phyloP scores from a whole-genome alignment of 2,888 invertebrate species.

The Girardia tigrina region DNA sequence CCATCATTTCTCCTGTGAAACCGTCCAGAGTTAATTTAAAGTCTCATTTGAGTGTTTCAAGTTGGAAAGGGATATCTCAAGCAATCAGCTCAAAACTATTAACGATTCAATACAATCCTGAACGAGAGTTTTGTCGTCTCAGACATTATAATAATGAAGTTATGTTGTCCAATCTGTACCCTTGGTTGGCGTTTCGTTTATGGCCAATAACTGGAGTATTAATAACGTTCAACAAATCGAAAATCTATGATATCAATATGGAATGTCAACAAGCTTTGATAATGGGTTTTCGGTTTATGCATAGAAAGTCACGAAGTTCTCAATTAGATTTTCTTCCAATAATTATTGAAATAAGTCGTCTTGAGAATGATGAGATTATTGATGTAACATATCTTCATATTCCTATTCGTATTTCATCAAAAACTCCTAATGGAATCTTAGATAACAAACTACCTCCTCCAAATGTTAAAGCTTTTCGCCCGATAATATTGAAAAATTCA shows the following conservation, averaged over 20 bases:
- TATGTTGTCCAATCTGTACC: not conserved
- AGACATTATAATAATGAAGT: not conserved
- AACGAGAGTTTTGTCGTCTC: conserved; percentile 24
- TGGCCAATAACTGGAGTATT: conserved; percentile 29
- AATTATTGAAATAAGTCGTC: not conserved
- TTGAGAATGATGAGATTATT: not conserved
- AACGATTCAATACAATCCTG: conserved; percentile 21
- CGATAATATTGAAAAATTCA: conserved; percentile 25
- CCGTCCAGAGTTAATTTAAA: not conserved
- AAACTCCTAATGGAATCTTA: not conserved
- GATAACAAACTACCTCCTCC: conserved; percentile 21
- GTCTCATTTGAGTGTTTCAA: not conserved
- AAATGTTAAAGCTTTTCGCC: not conserved
- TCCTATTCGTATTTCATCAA: not conserved
- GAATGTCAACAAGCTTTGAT: conserved; percentile 31
- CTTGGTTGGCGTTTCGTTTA: conserved; percentile 24
- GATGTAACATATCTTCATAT: conserved; percentile 25
- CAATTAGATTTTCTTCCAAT: conserved; percentile 33
- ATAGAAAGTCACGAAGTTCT: conserved; percentile 27
- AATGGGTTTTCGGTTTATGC: conserved; percentile 35
- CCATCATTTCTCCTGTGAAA: not conserved
- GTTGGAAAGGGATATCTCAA: conserved; percentile 28
- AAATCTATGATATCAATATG: conserved; percentile 24
- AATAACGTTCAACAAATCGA: conserved; percentile 12
- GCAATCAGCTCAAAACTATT: conserved; percentile 26